Percentiles rank a stretch among this genome's conserved stretches.
phyloP scores from a whole-genome alignment of 1,140 invertebrate genomes.

The Trichoplusia ni region DNA sequence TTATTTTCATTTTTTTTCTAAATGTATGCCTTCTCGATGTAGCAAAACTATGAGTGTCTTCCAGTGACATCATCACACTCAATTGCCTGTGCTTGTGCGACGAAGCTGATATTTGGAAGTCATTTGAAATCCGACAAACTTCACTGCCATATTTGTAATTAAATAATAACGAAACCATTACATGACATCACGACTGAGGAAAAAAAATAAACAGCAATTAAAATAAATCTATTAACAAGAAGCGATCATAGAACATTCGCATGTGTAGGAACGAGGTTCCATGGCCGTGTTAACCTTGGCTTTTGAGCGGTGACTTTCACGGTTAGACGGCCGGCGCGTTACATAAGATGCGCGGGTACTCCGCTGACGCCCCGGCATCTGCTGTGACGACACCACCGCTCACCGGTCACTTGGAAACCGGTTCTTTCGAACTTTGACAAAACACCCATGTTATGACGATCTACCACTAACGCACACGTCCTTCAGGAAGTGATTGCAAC shows the following conservation, averaged over 20 bases:
- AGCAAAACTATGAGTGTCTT: conserved; percentile 24
- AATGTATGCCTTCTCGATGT: neutral
- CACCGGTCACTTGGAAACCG: conserved; percentile 49
- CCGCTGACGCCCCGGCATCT: conserved; percentile 57
- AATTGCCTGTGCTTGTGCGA: conserved; percentile 14
- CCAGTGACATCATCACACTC: conserved; percentile 49
- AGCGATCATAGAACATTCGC: conserved; percentile 68
- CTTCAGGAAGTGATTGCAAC: conserved; percentile 12
- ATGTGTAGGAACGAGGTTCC: conserved; percentile 64
- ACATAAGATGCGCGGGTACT: conserved; percentile 72
- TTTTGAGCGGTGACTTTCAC: conserved; percentile 81
- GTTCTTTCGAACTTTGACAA: conserved; percentile 45
- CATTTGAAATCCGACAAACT: neutral
- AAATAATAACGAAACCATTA: conserved; percentile 53
- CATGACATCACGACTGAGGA: conserved; percentile 68
- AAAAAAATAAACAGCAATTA: conserved; percentile 62
- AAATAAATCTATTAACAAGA: conserved; percentile 49
- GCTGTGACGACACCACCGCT: conserved; percentile 69
- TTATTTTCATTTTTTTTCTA: neutral
- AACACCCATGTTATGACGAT: conserved; percentile 6
- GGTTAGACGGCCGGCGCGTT: conserved; percentile 74
- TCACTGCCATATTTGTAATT: conserved; percentile 20
- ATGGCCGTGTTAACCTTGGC: conserved; percentile 78
- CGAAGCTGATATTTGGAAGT: neutral
- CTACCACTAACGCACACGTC: conserved; percentile 1